Base-by-base conservation (phyloP, 2,888 invertebrate genomes). In the Allacma fusca region DNA sequence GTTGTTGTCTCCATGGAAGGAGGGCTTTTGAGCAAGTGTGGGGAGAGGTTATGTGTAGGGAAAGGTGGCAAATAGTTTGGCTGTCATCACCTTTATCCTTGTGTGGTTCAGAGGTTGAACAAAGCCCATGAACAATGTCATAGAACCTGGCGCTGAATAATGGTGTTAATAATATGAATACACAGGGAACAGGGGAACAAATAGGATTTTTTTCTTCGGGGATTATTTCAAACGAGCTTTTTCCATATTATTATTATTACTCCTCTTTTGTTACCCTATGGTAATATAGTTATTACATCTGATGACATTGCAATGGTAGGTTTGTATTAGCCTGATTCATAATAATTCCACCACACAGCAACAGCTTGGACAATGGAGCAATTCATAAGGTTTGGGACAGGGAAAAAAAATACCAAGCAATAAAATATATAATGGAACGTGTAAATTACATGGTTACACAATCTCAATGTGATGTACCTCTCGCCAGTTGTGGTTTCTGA, bases 361-460 rank as follows among this genome's bases (percentile, higher is more conserved):
- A 29, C 29, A 34, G 29, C 5, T 64, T 26, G 64, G 67, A 19
- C 34, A 21, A 21, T 67, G 21, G 29, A 67, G n/a, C 34, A 67
- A 67, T 65, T 65, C 65, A 23, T 67, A 29, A 67, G 34, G 34
- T 67, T 29, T 67, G 34, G 29, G 29, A 4, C 13, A 1, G 19
- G 23, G 9, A 7, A 26, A 19, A 34, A 34, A 19, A 67, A 19
- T 29, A 19, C 13, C 7, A 67, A 28, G 34, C 34, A 67, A 67
- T 67, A 67, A 67, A 70, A 70, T 43, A 70, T 70, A 44, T 44
- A 44, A 70, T 50, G 50, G 70, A 50, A 70, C 26, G 70, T 70
- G 70, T 70, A 70, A 70, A 70, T 70, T 70, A 70, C 50, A 70
- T 70, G 50, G 28, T 70, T 43, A 70, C 44, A 70, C 50, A 70